Evolutionary conservation across 2,113 vertebrate species (phyloP).

Genomic region (Nothobranchius kuhntae): DNA sequence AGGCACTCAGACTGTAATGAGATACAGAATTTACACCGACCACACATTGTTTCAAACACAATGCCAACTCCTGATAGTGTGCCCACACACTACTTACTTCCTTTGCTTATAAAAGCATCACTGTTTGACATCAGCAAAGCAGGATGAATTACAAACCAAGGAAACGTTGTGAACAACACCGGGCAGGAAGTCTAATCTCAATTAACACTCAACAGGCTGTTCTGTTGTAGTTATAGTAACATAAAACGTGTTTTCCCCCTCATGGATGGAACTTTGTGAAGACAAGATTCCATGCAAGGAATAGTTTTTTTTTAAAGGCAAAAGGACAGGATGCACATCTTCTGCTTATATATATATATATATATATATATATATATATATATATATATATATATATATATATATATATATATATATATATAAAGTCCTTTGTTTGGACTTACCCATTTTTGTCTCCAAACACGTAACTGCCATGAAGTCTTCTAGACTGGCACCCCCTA

Average conservation of each 20-base stretch:
- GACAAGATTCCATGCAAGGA: constrained; percentile 31
- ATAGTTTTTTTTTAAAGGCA: constrained; percentile 39
- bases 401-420: no score
- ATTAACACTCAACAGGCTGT: constrained; percentile 62
- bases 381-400: no score
- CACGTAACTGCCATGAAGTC: constrained; percentile 94
- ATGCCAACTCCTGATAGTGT: constrained; percentile 50
- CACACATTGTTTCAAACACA: constrained; percentile 52
- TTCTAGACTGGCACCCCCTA: constrained; percentile 94
- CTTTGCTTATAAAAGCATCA: constrained; percentile 65
- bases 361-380: no score
- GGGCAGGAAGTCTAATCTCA: constrained; percentile 58
- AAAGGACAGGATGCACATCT: constrained; percentile 10
- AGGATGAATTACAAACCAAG: constrained; percentile 65
- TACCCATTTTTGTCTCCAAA: constrained; percentile 96
- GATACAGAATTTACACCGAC: constrained; percentile 47
- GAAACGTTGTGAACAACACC: constrained; percentile 63
- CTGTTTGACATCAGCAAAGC: constrained; percentile 61
- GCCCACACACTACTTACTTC: constrained; percentile 46
- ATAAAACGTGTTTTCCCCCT: constrained; percentile 48
- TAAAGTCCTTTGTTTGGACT: constrained; percentile 27
- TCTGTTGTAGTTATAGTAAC: constrained; percentile 47
- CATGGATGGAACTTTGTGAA: constrained; percentile 42
- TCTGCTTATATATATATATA: background rate
- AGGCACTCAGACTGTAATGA: constrained; percentile 49